Base-by-base conservation (phyloP, 1,140 invertebrate species). In the Drosophila asahinai region DNA sequence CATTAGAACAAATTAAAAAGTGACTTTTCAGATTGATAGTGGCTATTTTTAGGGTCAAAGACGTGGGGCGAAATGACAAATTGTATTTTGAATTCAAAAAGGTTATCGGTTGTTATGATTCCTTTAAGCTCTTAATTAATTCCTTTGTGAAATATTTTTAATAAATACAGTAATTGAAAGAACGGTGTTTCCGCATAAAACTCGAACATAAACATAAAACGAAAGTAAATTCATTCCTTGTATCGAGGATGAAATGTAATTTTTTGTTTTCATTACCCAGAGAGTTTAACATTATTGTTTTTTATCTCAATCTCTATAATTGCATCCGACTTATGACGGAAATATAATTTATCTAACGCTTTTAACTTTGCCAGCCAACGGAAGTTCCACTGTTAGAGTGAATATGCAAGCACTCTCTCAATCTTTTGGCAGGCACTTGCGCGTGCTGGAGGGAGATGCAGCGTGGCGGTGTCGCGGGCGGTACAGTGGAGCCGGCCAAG, bases 401-500 rank as follows among this genome's bases (percentile, higher is more conserved):
- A 48, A 63, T 42, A 30, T 38, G 49, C 14, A 52, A 49, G 54
- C 62, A 70, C 62, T 51, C 36, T 25, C 19, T 6, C 60, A 52
- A 43, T 52, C 38, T 52, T 52, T 55, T 19, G 11, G 66, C 36
- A 49, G 42, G 19, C 62, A 36, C n/a, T 33, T 3, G 17, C 33
- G 17, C 14, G 36, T 12, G 19, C 9, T 30, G 9, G 42, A 38
- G 48, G 22, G 22, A 25, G 47, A 68, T 27, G 17, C 47, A 30
- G 17, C 27, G 36, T 48, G 33, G 17, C 11, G 5, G 36, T 7
- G 68, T 22, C 12, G 38, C 30, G 30, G 47, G 38, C 51, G 55
- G 45, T 17, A 62, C 65, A 38, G 59, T 61, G 43, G 70, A 33
- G 38, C 65, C 25, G 52, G 60, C 65, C 77, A 83, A 81, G 77